Evolutionary conservation across 2,113 vertebrate species (phyloP).

Genomic region (Hypomesus transpacificus): DNA sequence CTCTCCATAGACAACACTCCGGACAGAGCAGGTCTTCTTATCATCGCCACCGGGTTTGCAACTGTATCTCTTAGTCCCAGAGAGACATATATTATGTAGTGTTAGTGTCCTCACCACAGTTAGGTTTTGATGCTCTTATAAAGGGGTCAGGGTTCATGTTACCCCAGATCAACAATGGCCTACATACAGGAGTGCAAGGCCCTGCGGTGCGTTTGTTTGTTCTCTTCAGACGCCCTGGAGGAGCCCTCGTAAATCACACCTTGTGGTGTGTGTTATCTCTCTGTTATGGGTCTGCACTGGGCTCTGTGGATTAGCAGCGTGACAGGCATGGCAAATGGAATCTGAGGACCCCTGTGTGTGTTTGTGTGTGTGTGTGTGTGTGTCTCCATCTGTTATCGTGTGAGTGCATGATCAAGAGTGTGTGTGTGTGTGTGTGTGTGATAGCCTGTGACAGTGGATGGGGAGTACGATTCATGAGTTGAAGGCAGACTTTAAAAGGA

Average conservation of each 20-base stretch:
- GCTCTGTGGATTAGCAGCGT: conserved; percentile 48
- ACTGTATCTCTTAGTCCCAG: neutral
- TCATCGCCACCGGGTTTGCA: too few species aligned
- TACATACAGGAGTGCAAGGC: conserved; percentile 11
- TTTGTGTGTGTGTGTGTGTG: neutral
- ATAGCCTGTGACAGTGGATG: too few species aligned
- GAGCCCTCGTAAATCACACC: conserved; percentile 49
- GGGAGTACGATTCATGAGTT: too few species aligned
- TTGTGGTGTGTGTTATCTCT: conserved; percentile 41
- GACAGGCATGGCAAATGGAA: conserved; percentile 52
- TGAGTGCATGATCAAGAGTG: too few species aligned
- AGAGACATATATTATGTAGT: neutral
- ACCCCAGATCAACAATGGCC: neutral
- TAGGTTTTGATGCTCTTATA: conserved; percentile 6
- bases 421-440: too few species aligned
- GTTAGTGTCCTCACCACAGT: neutral
- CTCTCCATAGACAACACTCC: too few species aligned
- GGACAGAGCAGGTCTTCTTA: too few species aligned
- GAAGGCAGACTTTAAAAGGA: too few species aligned
- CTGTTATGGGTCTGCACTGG: conserved; percentile 36
- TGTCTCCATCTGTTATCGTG: neutral
- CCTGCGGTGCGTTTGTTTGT: too few species aligned
- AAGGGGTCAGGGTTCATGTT: conserved; percentile 1
- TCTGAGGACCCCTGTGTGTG: conserved; percentile 28
- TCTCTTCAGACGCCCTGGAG: neutral